Evolutionary conservation across 2,113 vertebrate genomes (phyloP).

Genomic region (Grammomys dolichurus): DNA sequence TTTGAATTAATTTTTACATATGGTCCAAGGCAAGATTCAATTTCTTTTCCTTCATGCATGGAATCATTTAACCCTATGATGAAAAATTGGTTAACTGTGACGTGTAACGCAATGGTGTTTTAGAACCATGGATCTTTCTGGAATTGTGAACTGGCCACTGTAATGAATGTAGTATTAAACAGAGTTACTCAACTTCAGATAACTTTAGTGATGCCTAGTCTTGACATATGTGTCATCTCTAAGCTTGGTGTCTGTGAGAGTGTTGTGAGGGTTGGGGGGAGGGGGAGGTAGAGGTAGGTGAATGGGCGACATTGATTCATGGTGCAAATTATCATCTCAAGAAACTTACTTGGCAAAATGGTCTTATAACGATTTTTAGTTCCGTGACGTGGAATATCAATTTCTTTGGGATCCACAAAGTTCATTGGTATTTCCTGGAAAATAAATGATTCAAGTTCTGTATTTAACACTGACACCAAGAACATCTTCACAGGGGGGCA

Average conservation of each 20-base stretch:
- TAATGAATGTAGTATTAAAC: neutral
- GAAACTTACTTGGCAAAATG: constrained; percentile 97
- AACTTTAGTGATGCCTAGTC: neutral
- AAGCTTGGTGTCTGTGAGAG: neutral
- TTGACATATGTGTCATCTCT: constrained; percentile 20
- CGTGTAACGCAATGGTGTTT: neutral
- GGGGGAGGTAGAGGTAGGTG: neutral
- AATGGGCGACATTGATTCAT: neutral
- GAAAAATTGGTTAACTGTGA: constrained; percentile 40
- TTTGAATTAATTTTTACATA: constrained; percentile 9
- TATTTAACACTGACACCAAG: constrained; percentile 82
- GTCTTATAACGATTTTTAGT: constrained; percentile 99
- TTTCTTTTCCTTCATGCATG: neutral
- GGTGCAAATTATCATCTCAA: constrained; percentile 6
- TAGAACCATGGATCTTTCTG: neutral
- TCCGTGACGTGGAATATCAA: constrained; percentile 95
- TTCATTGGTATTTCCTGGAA: constrained; percentile 99
- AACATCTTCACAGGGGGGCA: constrained; percentile 82
- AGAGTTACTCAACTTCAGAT: constrained; percentile 19
- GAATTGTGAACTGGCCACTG: neutral
- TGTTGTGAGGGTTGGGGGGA: neutral
- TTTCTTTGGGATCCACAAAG: constrained; percentile 97
- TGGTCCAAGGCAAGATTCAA: neutral
- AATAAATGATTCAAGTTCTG: constrained; percentile 81
- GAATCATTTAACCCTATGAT: neutral